These are phyloP conservation scores for Crotalus tigris DNA, from an alignment of 2,113 vertebrate species.

Conservation along the genomic window DNA sequence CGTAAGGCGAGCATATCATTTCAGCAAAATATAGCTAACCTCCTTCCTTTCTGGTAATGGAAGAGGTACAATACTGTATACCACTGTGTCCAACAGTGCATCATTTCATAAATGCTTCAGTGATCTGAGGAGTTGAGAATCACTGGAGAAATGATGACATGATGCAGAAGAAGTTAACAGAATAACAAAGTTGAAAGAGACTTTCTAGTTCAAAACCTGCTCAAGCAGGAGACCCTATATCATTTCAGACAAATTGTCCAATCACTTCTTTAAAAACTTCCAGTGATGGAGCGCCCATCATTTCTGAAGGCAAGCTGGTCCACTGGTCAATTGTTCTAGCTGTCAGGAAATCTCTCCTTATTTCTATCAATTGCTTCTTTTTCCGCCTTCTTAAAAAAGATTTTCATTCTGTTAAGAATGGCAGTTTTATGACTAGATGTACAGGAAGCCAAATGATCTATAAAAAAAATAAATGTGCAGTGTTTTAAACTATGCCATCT, in stretches of 20 bases:
- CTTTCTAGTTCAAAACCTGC: background rate
- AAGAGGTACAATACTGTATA: background rate
- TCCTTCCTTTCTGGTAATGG: background rate
- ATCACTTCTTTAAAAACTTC: background rate
- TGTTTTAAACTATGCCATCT: background rate
- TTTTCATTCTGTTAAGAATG: conserved; percentile 16
- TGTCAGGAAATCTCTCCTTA: background rate
- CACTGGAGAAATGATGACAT: background rate
- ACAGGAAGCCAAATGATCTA: background rate
- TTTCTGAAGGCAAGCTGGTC: background rate
- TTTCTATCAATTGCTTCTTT: background rate
- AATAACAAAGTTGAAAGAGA: background rate
- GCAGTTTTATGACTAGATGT: conserved; percentile 11
- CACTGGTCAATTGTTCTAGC: background rate
- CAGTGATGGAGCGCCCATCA: background rate
- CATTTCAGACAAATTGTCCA: background rate
- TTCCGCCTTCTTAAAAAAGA: conserved; percentile 16
- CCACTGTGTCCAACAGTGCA: background rate
- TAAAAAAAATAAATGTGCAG: background rate
- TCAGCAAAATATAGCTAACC: background rate
- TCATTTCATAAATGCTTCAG: background rate
- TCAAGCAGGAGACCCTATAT: background rate
- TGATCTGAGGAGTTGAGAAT: background rate
- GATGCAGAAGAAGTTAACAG: background rate
- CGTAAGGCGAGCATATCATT: background rate